Base-by-base conservation (phyloP, 2,888 invertebrate species). In the Micoletzkya japonica region DNA sequence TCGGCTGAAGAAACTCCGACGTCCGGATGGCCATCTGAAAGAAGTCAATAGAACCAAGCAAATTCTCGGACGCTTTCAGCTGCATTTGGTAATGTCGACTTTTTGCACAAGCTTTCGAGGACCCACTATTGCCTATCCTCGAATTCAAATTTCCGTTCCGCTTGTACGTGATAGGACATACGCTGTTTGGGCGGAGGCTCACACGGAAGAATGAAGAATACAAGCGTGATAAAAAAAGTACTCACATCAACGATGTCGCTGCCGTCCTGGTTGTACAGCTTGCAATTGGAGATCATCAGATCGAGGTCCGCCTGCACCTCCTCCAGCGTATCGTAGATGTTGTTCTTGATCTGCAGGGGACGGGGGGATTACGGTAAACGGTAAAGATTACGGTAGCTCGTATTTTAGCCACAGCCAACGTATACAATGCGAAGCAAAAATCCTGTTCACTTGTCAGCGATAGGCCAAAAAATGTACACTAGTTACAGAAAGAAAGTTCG, bases 231-330 rank as follows among this genome's bases (percentile, higher is more conserved):
- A 39, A 39, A 39, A 7, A 39, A 17, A 39, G 39, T 39, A 39
- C 60, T 28, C 20, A 80, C 81, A 70, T 77, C 77, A 54, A 93
- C 95, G 78, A 97, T 95, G 86, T 92, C 91, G 0, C 95, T 96
- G 28, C 93, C 93, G 87, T 96, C 93, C 87, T 97, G 96, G 86
- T 98, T 98, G 87, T 94, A 98, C 80, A 93, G 92, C 0, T 95
- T 92, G 85, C 97, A 97, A 87, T 98, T 98, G 70, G 91, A 90
- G 86, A 98, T 95, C 95, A 98, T 95, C 24, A 95, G 88, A 77
- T 72, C 54, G 60, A 80, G 75, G 54, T 83, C 83, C 17, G 70
- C 68, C 10, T 74, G 69, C 44, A 82, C 61, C 58, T 77, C 73
- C 1, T 58, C 63, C n/a, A 78, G 70, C 2, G 73, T 30, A 59